phyloP scores from a whole-genome alignment of 2,113 vertebrate species.

The Crotophaga sulcirostris region DNA sequence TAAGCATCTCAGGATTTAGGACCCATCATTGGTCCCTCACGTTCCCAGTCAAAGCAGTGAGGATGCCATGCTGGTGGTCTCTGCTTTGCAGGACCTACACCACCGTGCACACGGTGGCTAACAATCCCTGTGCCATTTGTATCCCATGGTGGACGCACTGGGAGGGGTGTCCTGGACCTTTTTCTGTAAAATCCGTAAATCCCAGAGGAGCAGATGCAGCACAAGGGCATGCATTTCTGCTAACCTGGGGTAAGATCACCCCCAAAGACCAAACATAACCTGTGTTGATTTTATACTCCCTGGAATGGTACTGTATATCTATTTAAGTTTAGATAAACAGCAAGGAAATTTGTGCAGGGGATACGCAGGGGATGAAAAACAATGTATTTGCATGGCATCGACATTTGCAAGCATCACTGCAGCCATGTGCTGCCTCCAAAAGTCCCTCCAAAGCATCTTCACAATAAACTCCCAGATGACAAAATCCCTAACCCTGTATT shows the following conservation, averaged over 20 bases:
- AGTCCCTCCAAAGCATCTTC: background rate
- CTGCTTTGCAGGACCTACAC: background rate
- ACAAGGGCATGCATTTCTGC: background rate
- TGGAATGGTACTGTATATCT: background rate
- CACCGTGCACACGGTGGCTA: fast-evolving
- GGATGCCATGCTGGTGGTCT: background rate
- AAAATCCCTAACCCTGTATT: background rate
- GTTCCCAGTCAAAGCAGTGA: fast-evolving
- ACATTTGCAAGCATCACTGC: background rate
- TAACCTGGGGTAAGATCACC: background rate
- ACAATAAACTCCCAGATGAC: background rate
- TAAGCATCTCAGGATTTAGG: background rate
- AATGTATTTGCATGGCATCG: background rate
- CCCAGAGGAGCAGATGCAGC: background rate
- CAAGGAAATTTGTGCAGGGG: background rate
- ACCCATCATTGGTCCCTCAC: background rate
- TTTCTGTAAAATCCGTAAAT: background rate
- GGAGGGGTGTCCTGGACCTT: background rate
- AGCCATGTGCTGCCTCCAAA: background rate
- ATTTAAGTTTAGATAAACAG: background rate
- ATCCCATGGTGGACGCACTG: fast-evolving
- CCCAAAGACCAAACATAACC: background rate
- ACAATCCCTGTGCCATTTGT: background rate
- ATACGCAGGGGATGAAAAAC: background rate
- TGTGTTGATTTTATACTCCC: background rate